Percentiles rank a stretch among this genome's conserved stretches.
Evolutionary conservation across 2,888 invertebrate genomes (phyloP).

Genomic region (Oscheius myriophilus): DNA sequence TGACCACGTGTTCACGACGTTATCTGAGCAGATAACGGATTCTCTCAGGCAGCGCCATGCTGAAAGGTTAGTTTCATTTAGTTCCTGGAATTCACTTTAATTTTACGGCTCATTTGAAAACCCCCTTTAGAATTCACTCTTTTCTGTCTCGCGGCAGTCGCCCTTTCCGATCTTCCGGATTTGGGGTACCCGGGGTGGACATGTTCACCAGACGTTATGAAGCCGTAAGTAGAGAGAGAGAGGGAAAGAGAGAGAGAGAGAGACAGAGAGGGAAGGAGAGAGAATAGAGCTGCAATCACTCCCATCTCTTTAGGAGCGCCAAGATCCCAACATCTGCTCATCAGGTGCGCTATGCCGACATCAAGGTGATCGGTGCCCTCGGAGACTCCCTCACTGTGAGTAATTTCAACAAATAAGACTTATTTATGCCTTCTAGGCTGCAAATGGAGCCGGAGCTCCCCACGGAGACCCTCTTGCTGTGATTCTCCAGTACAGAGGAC

Average conservation of each 20-base stretch:
- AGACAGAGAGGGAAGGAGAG: too few species aligned
- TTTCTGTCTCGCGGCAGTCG: constrained; percentile 4
- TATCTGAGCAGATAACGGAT: constrained; percentile 15
- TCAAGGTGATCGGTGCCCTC: constrained; percentile 56
- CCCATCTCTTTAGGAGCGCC: constrained; percentile 38
- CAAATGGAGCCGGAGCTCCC: constrained; percentile 60
- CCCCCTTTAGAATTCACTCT: constrained; percentile 17
- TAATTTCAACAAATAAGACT: too few species aligned
- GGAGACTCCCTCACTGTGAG: constrained; percentile 58
- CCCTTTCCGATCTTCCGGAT: constrained; percentile 36
- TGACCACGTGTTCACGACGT: neutral
- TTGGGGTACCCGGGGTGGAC: constrained; percentile 53
- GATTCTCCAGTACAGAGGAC: constrained; percentile 59
- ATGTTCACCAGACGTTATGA: constrained; percentile 32
- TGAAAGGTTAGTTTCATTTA: constrained; percentile 16
- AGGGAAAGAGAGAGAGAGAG: too few species aligned
- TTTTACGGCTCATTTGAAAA: too few species aligned
- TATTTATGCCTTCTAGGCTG: constrained; percentile 41
- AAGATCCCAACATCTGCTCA: constrained; percentile 71
- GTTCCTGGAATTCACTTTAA: neutral
- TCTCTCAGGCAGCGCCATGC: constrained; percentile 5
- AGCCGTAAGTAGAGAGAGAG: neutral
- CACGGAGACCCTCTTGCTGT: constrained; percentile 54
- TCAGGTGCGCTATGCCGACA: constrained; percentile 53
- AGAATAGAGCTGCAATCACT: too few species aligned